These are phyloP conservation scores for Bergia puertoricense DNA, from an alignment of 92 coral and sea anemone genomes.

Conservation along the genomic window DNA sequence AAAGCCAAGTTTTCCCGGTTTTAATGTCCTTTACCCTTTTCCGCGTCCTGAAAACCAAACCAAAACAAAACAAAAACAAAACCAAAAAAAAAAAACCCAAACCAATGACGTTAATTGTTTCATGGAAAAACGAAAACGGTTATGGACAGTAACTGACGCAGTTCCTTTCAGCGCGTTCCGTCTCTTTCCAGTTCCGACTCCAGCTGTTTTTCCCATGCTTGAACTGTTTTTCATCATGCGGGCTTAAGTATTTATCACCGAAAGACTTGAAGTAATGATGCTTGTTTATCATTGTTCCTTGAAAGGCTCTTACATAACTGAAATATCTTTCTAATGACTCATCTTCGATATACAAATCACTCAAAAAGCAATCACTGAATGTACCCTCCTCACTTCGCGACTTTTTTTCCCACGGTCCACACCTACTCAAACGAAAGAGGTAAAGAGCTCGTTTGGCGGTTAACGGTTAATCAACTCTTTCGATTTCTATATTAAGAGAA, in stretches of 20 bases:
- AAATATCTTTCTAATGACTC: conserved; percentile 28
- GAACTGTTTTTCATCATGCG: conserved; percentile 7
- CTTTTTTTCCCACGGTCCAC: conserved; percentile 37
- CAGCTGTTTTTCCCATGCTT: conserved; percentile 25
- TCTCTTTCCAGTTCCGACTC: neutral
- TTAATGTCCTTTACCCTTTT: conserved; percentile 4
- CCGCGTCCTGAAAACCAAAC: neutral
- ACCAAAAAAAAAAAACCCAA: neutral
- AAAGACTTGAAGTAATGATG: neutral
- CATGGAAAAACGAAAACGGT: neutral
- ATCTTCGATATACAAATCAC: neutral
- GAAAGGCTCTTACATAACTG: neutral
- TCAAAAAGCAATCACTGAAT: neutral
- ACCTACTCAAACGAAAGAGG: neutral
- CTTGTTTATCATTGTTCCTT: neutral
- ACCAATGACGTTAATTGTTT: neutral
- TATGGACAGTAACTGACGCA: conserved; percentile 10
- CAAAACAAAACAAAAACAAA: neutral
- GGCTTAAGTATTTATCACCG: neutral
- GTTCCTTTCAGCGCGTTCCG: conserved; percentile 31
- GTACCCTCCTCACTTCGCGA: neutral
- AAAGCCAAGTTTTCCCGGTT: conserved; percentile 3
- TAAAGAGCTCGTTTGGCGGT: neutral
- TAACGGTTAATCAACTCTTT: conserved; percentile 15
- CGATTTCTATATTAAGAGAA: conserved; percentile 34